Evolutionary conservation across 2,113 vertebrate genomes (phyloP).

Genomic region (Gila orcuttii): DNA sequence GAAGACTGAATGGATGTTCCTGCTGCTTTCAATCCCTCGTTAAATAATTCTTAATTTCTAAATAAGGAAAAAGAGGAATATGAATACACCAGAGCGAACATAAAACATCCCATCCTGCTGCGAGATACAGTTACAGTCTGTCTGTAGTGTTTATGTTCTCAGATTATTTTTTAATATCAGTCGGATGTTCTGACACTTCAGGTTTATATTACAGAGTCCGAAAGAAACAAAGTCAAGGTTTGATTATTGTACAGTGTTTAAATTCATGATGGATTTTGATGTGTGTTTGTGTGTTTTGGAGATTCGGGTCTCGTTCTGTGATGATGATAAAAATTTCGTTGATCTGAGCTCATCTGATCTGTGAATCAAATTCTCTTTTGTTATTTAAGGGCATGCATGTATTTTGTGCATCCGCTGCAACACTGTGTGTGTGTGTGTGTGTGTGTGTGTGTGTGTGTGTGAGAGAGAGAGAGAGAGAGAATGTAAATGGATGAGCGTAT

Average conservation of each 20-base stretch:
- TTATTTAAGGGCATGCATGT: background rate
- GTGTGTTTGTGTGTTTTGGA: slow-evolving; percentile 9
- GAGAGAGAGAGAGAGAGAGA: too few species aligned
- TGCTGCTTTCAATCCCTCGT: background rate
- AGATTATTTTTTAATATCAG: background rate
- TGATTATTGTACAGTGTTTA: background rate
- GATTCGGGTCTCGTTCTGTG: background rate
- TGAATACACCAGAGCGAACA: too few species aligned
- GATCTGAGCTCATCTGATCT: background rate
- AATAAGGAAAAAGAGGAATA: background rate
- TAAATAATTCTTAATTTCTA: background rate
- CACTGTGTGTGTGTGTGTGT: background rate
- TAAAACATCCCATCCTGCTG: background rate
- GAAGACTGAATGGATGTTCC: background rate
- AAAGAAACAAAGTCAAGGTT: background rate
- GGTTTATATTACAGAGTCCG: background rate
- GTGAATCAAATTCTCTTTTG: background rate
- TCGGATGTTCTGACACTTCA: background rate
- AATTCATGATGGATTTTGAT: background rate
- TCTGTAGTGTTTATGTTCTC: slow-evolving; percentile 7
- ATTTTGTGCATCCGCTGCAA: background rate
- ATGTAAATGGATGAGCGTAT: background rate
- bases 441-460: slow-evolving; percentile 12
- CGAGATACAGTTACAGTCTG: background rate
- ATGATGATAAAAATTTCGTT: background rate